These are phyloP conservation scores for Nomia melanderi DNA, from an alignment of 1,140 invertebrate species.

Conservation along the genomic window DNA sequence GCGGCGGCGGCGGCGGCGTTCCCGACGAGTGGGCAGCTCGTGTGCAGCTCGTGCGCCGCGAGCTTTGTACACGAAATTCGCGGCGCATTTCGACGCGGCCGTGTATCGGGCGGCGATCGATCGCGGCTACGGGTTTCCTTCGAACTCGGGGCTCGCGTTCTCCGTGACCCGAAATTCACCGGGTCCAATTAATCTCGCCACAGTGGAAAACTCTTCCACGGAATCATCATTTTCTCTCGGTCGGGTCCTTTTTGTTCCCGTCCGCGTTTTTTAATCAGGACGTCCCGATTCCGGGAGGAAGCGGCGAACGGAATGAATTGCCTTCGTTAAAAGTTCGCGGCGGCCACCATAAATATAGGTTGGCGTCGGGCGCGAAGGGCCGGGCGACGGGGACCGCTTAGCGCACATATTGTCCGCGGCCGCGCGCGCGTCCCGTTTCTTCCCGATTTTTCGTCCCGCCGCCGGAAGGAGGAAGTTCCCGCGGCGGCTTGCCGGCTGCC, in stretches of 20 bases:
- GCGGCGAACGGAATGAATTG: not conserved
- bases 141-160: not conserved
- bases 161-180: not conserved
- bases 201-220: not conserved
- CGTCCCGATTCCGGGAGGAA: not conserved
- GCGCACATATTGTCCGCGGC: not conserved
- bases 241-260: slow-evolving; percentile 1
- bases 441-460: not conserved
- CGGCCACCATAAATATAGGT: not conserved
- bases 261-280: slow-evolving; percentile 1
- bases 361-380: not conserved
- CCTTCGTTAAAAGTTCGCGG: slow-evolving; percentile 1
- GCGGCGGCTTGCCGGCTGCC: not conserved
- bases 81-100: not conserved
- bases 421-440: not conserved
- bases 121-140: slow-evolving; percentile 10
- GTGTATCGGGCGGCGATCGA: slow-evolving; percentile 3
- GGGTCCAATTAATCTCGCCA: not conserved
- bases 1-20: slow-evolving; percentile 41
- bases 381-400: no score
- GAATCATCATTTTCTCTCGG: slow-evolving; percentile 2
- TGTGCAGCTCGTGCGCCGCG: not conserved
- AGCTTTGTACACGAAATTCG: not conserved
- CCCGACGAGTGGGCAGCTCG: not conserved
- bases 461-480: not conserved